Evolutionary conservation across 1,140 invertebrate species (phyloP).

Genomic region (Drosophila elegans): DNA sequence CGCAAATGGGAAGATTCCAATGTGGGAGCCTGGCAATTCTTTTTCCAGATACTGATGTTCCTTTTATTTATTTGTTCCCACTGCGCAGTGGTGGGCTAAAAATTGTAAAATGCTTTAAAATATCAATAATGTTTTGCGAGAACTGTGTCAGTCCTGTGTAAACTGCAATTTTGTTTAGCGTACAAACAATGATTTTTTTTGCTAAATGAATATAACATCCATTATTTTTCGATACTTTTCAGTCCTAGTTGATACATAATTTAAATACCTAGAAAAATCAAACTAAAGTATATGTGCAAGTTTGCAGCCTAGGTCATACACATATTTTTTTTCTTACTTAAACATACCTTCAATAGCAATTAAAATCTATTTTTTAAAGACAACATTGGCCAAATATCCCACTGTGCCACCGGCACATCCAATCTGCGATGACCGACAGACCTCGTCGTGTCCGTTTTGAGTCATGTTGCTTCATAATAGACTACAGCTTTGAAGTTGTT

Average conservation of each 20-base stretch:
- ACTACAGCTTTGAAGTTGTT: slow-evolving; percentile 75
- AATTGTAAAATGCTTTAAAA: too few relatives aligned
- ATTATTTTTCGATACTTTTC: too few relatives aligned
- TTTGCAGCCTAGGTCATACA: too few relatives aligned
- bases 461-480: slow-evolving; percentile 79
- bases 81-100: background rate
- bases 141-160: too few relatives aligned
- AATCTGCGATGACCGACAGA: slow-evolving; percentile 40
- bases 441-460: slow-evolving; percentile 40
- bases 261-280: too few relatives aligned
- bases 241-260: too few relatives aligned
- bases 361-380: background rate
- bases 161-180: too few relatives aligned
- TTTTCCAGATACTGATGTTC: background rate
- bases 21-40: slow-evolving; percentile 12
- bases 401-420: slow-evolving; percentile 13
- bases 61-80: slow-evolving; percentile 1
- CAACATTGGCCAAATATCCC: slow-evolving; percentile 1
- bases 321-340: background rate
- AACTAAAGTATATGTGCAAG: too few relatives aligned
- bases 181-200: too few relatives aligned
- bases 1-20: slow-evolving; percentile 9
- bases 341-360: background rate
- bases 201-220: too few relatives aligned
- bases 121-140: too few relatives aligned